Base-by-base conservation (phyloP, 2,888 invertebrate genomes). In the Mystacides longicornis region DNA sequence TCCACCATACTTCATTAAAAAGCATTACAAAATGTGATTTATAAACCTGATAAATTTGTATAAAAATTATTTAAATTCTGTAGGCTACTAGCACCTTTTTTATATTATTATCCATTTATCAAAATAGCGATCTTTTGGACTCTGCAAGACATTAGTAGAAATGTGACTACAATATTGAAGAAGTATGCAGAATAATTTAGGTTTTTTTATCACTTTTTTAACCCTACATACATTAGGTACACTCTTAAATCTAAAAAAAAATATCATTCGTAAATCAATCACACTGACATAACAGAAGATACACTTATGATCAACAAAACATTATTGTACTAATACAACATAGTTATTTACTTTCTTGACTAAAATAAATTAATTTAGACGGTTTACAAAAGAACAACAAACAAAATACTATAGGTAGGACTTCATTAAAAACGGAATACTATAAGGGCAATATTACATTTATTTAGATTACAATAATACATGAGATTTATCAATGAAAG, bases 291-390 rank as follows among this genome's bases (percentile, higher is more conserved):
- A 37, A 27, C 27, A 27, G 27, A 27, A n/a, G n/a, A n/a, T n/a
- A n/a, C n/a, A 37, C 37, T 37, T 37, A 37, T n/a, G 3, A 37
- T 37, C 37, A 37, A 37, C 37, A 37, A 37, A 37, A 7, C 14
- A 37, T 37, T 37, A 37, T 37, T 37, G 37, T 37, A 37, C 37
- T 37, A 37, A 37, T 37, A 37, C 16, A 37, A 37, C 37, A 37
- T 37, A 37, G n/a, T n/a, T n/a, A 37, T 37, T n/a, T 16, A 37
- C 16, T 37, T 37, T 16, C 14, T 37, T 3, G 14, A 3, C 14
- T 7, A 37, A 37, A 37, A 7, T 7, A 37, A 37, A 7, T 37
- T 7, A 37, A 7, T 37, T 37, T 37, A 37, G 37, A 37, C 16
- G 37, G 37, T 37, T 37, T 3, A 37, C 27, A 27, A 27, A 27